Evolutionary conservation across 2,797 vertebrate genomes (phyloP).

Genomic region (Sarcophilus harrisii): DNA sequence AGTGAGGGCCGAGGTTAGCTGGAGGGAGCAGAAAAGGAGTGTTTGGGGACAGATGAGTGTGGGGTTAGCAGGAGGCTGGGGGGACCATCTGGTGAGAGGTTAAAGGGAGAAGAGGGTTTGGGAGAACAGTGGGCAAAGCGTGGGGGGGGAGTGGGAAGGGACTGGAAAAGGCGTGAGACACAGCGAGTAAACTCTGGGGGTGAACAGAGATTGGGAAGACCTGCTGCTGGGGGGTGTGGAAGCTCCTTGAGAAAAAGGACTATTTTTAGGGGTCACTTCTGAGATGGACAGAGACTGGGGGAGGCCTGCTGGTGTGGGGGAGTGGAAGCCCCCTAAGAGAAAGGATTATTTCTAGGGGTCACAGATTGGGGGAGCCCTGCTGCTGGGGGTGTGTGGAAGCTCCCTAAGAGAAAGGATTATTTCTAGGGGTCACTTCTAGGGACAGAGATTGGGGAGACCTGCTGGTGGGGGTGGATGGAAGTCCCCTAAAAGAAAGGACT

Average conservation of each 20-base stretch:
- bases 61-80: conserved; percentile 60
- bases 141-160: background rate
- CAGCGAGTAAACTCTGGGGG: background rate
- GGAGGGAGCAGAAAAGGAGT: conserved; percentile 67
- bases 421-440: no score
- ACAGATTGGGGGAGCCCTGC: background rate
- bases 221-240: conserved; percentile 4
- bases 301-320: conserved; percentile 28
- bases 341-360: conserved; percentile 72
- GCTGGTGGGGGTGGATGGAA: conserved; percentile 46
- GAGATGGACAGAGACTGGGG: background rate
- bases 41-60: conserved; percentile 60
- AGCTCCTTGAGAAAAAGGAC: conserved; percentile 71
- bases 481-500: conserved; percentile 36
- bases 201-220: conserved; percentile 5
- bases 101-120: background rate
- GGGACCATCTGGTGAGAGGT: background rate
- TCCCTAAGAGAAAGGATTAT: no score
- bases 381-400: no score
- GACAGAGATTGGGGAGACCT: no score
- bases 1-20: conserved; percentile 75
- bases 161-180: background rate
- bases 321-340: conserved; percentile 62
- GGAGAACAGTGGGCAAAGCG: background rate
- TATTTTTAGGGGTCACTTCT: conserved; percentile 52